Evolutionary conservation across 2,797 vertebrate genomes (phyloP).

Genomic region (Apodemus agrarius): DNA sequence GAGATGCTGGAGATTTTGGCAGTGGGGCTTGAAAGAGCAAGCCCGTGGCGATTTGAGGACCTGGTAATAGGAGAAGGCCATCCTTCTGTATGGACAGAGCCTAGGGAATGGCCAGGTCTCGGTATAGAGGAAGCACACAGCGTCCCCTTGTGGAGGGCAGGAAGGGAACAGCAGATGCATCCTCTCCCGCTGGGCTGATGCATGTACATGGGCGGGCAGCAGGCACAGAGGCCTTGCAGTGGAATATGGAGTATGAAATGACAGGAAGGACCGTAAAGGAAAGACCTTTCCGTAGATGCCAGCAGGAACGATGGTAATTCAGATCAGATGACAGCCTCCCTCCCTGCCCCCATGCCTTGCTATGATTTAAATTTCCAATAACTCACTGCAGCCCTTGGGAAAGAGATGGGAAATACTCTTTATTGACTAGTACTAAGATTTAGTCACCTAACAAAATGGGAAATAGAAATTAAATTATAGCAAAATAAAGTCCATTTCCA

Average conservation of each 20-base stretch:
- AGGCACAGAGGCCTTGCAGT: not conserved
- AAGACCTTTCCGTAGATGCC: not conserved
- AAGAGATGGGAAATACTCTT: slow-evolving; percentile 5
- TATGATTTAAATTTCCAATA: slow-evolving; percentile 11
- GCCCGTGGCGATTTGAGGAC: not conserved
- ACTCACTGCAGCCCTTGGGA: not conserved
- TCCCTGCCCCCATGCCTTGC: not conserved
- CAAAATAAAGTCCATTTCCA: slow-evolving; percentile 43
- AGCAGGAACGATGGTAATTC: not conserved
- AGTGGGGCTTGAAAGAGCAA: not conserved
- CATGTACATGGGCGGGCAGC: not conserved
- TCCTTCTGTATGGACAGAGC: not conserved
- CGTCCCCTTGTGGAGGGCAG: not conserved
- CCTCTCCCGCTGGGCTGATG: not conserved
- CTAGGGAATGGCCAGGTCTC: not conserved
- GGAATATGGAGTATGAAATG: too few relatives aligned
- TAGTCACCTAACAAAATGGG: slow-evolving; percentile 1
- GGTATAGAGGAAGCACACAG: not conserved
- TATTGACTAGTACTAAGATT: slow-evolving; percentile 26
- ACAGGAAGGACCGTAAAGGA: not conserved
- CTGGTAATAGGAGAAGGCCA: not conserved
- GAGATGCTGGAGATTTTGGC: not conserved
- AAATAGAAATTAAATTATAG: slow-evolving; percentile 33
- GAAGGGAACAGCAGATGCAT: not conserved
- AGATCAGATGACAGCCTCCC: not conserved